Conservation (phyloP, 2,888 invertebrate genomes). For the Mesoligia furuncula region DNA sequence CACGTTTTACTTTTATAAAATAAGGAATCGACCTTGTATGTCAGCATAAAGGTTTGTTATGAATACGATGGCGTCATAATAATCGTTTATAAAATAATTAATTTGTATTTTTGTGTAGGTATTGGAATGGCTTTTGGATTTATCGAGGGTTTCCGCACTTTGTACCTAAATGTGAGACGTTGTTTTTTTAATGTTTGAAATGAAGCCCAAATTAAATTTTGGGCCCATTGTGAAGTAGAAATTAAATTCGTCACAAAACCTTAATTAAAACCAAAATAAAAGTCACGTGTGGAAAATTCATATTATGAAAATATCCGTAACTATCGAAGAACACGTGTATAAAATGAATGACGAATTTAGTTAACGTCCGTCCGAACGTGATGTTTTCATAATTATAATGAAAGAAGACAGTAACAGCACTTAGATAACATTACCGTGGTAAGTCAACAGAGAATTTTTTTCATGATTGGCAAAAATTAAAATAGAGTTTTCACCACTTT, state of each 20-base stretch:
- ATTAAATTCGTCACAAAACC: neutral
- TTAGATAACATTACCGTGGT: too few relatives aligned
- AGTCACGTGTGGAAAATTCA: constrained; percentile 38
- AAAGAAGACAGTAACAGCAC: constrained; percentile 4
- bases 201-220: neutral
- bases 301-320: constrained; percentile 35
- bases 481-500: too few relatives aligned
- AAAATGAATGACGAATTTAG: constrained; percentile 43
- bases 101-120: constrained; percentile 17
- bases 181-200: neutral
- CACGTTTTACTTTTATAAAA: constrained; percentile 49
- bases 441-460: too few relatives aligned
- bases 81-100: constrained; percentile 29
- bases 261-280: constrained; percentile 25
- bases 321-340: constrained; percentile 49
- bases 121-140: constrained; percentile 9
- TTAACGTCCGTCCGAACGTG: constrained; percentile 39
- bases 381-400: constrained; percentile 36
- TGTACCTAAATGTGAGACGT: neutral
- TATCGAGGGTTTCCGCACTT: constrained; percentile 4
- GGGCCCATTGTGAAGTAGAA: neutral
- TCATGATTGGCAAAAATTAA: too few relatives aligned
- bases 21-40: constrained; percentile 52
- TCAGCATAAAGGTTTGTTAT: constrained; percentile 42
- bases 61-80: constrained; percentile 41